Evolutionary conservation across 2,797 vertebrate species (phyloP), one percentile per base, ranked within the genome.

Genomic region (Squalus acanthias): DNA sequence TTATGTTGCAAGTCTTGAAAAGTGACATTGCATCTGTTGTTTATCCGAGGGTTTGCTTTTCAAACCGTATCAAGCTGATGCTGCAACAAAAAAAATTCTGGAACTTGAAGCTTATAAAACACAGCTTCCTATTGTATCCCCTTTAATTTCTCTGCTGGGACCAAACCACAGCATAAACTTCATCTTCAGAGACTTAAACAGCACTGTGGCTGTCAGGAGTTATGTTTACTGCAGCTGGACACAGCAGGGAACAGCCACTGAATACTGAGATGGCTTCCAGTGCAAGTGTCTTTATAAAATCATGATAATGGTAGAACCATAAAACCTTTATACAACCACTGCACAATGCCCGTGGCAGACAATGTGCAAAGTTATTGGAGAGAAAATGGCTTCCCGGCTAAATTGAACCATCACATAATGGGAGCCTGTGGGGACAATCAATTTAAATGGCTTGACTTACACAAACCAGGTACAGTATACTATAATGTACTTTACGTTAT

Each of bases 211-310:
- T 95, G 94, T 72, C 70, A 57, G 53, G 94, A 72, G 70, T 53
- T 95, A n/a, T 76, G 70, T 95, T 95, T 95, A 74, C 53, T 76
- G 94, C 26, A 53, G 94, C 53, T 76, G 94, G 29, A 95, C 94
- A 74, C 26, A 95, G 70, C 70, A 76, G 94, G 70, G 50, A 76
- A 60, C 26, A 15, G 70, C 70, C 69, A n/a, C 29, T 76, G 94
- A 74, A n/a, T 57, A 33, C 69, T 5, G 94, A 1, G 46, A 20
- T 53, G 94, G 26, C 17, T 76, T 76, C 4, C 50, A 74, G 15
- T 57, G 50, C 29, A 72, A 95, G 10, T 57, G 50, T 33, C 94
- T 76, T 39, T 53, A 53, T 95, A 72, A 72, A 95, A 39, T 95
- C 94, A 72, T 50, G 3, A 29, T 53, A 29, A 33, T 29, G 69